Evolutionary conservation across 2,888 invertebrate species (phyloP), one percentile per base, ranked within the genome.

Genomic region (Brachyptera risi): DNA sequence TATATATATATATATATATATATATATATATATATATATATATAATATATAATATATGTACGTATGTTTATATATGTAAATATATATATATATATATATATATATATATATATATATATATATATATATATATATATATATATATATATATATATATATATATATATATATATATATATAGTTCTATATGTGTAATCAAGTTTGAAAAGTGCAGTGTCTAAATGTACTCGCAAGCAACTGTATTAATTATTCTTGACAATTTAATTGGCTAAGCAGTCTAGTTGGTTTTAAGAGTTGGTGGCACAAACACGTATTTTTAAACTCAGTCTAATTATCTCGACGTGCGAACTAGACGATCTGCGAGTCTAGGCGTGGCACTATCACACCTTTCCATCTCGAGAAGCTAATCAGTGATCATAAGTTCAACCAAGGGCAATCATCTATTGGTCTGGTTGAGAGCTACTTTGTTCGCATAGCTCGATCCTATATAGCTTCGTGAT

Each of bases 391-490:
- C 3, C 24, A 47, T 47, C 47, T 9, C 47, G 23, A 47, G 47
- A 13, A 54, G 35, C 31, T 54, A 54, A 54, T 54, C 54, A 37
- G 9, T 54, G 35, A 54, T 54, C 54, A 37, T n/a, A 37, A 23
- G 54, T 31, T 54, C 54, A 54, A 19, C 23, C 21, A 23, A 54
- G 54, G 54, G 37, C 54, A 37, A 35, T 54, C 51, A 51, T 51
- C 31, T 31, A 40, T n/a, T n/a, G n/a, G n/a, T n/a, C n/a, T n/a
- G n/a, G n/a, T n/a, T n/a, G n/a, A n/a, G n/a, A n/a, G n/a, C n/a
- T n/a, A n/a, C n/a, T n/a, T n/a, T n/a, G n/a, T n/a, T n/a, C n/a
- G 7, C 7, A 35, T 9, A 35, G 35, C 7, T 11, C 7, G 11
- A 35, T 35, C 35, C 35, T 9, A 7, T 9, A 35, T 35, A 11